Conservation (phyloP, 2,888 invertebrate genomes). For the Drosophila neoperkinsi region DNA sequence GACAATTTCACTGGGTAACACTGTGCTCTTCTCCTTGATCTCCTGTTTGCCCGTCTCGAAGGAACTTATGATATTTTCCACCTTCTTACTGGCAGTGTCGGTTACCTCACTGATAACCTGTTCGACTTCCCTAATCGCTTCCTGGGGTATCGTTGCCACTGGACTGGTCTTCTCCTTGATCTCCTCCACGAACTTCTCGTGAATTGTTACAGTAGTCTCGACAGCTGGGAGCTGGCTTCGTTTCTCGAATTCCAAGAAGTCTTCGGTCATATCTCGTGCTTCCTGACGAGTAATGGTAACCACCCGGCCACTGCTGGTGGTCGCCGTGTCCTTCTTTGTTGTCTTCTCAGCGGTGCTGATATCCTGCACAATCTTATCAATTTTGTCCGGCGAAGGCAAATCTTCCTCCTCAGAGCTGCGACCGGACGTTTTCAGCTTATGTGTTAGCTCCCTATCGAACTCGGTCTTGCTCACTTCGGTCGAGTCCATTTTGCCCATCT, state of each 20-base stretch:
- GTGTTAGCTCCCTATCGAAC: slow-evolving; percentile 84
- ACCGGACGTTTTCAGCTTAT: slow-evolving; percentile 84
- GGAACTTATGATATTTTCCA: slow-evolving; percentile 75
- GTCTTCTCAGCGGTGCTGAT: slow-evolving; percentile 67
- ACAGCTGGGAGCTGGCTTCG: slow-evolving; percentile 71
- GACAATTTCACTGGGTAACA: slow-evolving; percentile 17
- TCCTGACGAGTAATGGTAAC: slow-evolving; percentile 73
- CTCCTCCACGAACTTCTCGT: slow-evolving; percentile 77
- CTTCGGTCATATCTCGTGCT: slow-evolving; percentile 81
- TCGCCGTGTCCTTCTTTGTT: slow-evolving; percentile 54
- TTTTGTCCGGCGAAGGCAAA: slow-evolving; percentile 62
- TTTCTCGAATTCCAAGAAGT: slow-evolving; percentile 80
- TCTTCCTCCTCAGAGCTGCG: slow-evolving; percentile 80
- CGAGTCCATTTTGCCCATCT: slow-evolving; percentile 84
- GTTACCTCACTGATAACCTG: slow-evolving; percentile 69
- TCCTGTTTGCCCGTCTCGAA: slow-evolving; percentile 66
- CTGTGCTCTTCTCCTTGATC: slow-evolving; percentile 29
- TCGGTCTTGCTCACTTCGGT: slow-evolving; percentile 84
- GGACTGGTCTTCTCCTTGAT: slow-evolving; percentile 71
- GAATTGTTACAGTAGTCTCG: slow-evolving; percentile 47
- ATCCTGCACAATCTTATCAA: slow-evolving; percentile 72
- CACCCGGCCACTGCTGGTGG: slow-evolving; percentile 57
- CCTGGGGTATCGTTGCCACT: slow-evolving; percentile 51
- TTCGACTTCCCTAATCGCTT: slow-evolving; percentile 64
- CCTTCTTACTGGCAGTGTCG: slow-evolving; percentile 73